A percentile compares a stretch with the other conserved stretches of the same genome.
These are phyloP conservation scores for Diloba caeruleocephala DNA, from an alignment of 2,888 invertebrate species.

Conservation along the genomic window DNA sequence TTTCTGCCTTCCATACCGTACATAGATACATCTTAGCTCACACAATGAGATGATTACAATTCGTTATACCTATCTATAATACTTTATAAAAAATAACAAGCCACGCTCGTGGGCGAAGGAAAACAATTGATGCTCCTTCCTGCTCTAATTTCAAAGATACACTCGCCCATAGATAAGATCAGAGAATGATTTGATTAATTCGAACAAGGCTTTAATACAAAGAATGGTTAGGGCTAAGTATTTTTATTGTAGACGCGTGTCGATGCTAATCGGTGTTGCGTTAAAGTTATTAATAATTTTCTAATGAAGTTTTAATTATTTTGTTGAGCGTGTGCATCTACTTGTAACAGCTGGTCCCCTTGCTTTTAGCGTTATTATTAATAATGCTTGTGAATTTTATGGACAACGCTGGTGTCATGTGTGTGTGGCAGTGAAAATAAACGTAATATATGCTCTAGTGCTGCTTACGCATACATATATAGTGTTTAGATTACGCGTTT, in stretches of 20 bases:
- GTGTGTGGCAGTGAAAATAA: no score
- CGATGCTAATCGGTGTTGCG: constrained; percentile 82
- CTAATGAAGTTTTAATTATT: constrained; percentile 81
- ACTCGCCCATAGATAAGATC: constrained; percentile 75
- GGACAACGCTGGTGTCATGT: background rate
- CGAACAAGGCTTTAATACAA: constrained; percentile 80
- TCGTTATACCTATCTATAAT: constrained; percentile 84
- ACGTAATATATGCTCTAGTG: no score
- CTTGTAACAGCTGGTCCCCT: constrained; percentile 52
- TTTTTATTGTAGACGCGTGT: constrained; percentile 87
- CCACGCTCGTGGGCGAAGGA: constrained; percentile 84
- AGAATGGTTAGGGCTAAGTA: constrained; percentile 81
- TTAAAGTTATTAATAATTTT: constrained; percentile 81
- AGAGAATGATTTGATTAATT: constrained; percentile 87
- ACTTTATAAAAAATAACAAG: constrained; percentile 76
- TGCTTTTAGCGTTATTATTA: constrained; percentile 4
- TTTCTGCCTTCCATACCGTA: constrained; percentile 62
- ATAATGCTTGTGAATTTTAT: no score
- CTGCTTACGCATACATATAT: no score
- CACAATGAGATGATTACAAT: constrained; percentile 89
- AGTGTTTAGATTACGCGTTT: no score
- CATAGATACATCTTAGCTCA: constrained; percentile 81
- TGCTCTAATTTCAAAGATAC: constrained; percentile 87
- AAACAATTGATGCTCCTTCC: constrained; percentile 85
- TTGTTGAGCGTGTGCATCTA: constrained; percentile 46